Evolutionary conservation across 2,888 invertebrate genomes (phyloP).

Genomic region (Phaedon cochleariae): DNA sequence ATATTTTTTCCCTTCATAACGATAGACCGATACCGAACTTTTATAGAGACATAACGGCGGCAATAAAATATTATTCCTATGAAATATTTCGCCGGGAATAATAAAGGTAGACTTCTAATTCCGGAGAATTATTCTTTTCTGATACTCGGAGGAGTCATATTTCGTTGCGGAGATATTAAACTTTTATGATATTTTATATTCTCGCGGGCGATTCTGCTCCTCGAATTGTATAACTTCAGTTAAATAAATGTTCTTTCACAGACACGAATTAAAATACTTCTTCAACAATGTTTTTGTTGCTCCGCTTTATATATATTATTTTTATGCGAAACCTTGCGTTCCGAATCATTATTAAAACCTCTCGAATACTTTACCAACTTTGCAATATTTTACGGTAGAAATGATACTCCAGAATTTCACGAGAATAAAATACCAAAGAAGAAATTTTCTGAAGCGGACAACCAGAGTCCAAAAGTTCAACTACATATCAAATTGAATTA

Average conservation of each 20-base stretch:
- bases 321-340: conserved; percentile 31
- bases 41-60: conserved; percentile 55
- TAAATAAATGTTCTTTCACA: conserved; percentile 51
- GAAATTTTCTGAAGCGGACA: too few relatives aligned
- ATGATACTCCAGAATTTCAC: neutral
- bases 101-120: conserved; percentile 54
- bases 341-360: conserved; percentile 31
- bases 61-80: conserved; percentile 56
- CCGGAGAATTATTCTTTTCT: conserved; percentile 48
- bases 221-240: conserved; percentile 50
- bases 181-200: conserved; percentile 54
- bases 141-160: conserved; percentile 44
- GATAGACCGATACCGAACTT: conserved; percentile 53
- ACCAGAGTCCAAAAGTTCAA: too few relatives aligned
- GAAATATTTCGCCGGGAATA: conserved; percentile 51
- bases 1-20: conserved; percentile 49
- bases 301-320: conserved; percentile 22
- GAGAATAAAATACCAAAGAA: neutral
- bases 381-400: neutral
- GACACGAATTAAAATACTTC: conserved; percentile 51
- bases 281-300: conserved; percentile 41
- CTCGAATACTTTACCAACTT: conserved; percentile 21
- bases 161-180: conserved; percentile 52
- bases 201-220: conserved; percentile 45
- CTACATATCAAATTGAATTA: too few relatives aligned